Base-by-base conservation (phyloP, 2,888 invertebrate genomes). In the Andrena hattorfiana region DNA sequence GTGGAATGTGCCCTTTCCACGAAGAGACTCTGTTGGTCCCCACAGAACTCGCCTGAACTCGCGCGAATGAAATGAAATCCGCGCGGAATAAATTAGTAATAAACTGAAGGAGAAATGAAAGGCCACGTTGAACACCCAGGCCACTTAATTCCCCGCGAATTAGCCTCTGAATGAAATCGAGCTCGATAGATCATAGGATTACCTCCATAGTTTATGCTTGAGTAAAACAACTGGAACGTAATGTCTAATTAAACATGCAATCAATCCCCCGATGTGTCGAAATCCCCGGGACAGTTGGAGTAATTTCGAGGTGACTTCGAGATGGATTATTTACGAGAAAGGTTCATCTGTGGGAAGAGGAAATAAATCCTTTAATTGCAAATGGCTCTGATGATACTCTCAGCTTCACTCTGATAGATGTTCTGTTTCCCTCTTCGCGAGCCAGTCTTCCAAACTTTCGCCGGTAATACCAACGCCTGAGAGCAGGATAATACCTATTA, bases 401-500 rank as follows among this genome's bases (percentile, higher is more conserved):
- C 23, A 4, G 56, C 23, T 60, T 30, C 48, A 1, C 23, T 23
- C 56, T 64, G 54, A 6, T 54, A 42, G 30, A 13, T 26, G 8
- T 60, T 48, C 42, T 26, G 42, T 42, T 42, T 42, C 42, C 42
- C 42, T 42, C 16, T 42, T 42, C 42, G 42, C 60, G n/a, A 23
- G 48, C 30, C 2, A 20, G 8, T 16, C 20, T n/a, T 8, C 7
- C 13, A 10, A 42, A 78, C 67, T 78, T 78, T 78, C 62, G 54
- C 30, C 51, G 16, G 16, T 16, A 4, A 42, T 48, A 70, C 62
- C 70, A 70, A 64, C 69, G 70, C 66, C 64, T 66, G 51, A 51
- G 60, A 35, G 23, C 7, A 13, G 63, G 66, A 70, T 80, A 75
- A 67, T 75, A 54, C 32, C 70, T 56, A 62, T 80, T 71, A 76